Evolutionary conservation across 2,888 invertebrate genomes (phyloP).

Genomic region (Chrysotoxum bicinctum): DNA sequence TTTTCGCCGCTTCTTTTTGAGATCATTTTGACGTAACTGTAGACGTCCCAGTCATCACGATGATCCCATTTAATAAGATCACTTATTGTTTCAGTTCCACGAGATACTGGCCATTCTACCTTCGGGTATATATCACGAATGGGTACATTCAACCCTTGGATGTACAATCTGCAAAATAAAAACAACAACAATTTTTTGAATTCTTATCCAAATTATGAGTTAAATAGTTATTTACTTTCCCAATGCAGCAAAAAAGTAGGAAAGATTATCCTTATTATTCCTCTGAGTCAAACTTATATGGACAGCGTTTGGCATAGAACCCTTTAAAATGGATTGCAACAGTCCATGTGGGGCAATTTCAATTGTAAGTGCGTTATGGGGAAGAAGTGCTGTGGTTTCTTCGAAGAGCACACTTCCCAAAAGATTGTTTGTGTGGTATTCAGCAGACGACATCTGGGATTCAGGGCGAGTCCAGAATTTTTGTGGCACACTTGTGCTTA

Average conservation of each 20-base stretch:
- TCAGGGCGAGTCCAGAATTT: slow-evolving; percentile 86
- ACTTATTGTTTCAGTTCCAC: slow-evolving; percentile 91
- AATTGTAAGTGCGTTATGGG: slow-evolving; percentile 84
- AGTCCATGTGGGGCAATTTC: slow-evolving; percentile 87
- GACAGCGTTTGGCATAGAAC: slow-evolving; percentile 83
- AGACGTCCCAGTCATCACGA: slow-evolving; percentile 87
- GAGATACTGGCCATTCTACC: slow-evolving; percentile 90
- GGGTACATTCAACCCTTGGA: slow-evolving; percentile 88
- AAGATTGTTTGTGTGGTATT: slow-evolving; percentile 93
- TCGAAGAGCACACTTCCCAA: slow-evolving; percentile 84
- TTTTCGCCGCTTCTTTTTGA: slow-evolving; percentile 86
- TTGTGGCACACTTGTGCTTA: slow-evolving; percentile 90
- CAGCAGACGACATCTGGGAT: slow-evolving; percentile 87
- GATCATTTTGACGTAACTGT: slow-evolving; percentile 85
- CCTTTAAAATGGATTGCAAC: slow-evolving; percentile 86
- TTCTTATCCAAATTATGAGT: not conserved
- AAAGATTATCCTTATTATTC: slow-evolving; percentile 81
- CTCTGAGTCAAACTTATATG: slow-evolving; percentile 85
- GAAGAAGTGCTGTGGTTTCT: slow-evolving; percentile 84
- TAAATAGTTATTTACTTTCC: slow-evolving; percentile 80
- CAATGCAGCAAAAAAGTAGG: slow-evolving; percentile 79
- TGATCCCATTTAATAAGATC: slow-evolving; percentile 93
- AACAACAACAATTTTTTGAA: not conserved
- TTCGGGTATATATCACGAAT: slow-evolving; percentile 89
- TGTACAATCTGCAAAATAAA: slow-evolving; percentile 85